A percentile compares a stretch with the other conserved stretches of the same genome.
These are phyloP conservation scores for Pteropus alecto DNA, from an alignment of 2,113 vertebrate species.

Conservation along the genomic window DNA sequence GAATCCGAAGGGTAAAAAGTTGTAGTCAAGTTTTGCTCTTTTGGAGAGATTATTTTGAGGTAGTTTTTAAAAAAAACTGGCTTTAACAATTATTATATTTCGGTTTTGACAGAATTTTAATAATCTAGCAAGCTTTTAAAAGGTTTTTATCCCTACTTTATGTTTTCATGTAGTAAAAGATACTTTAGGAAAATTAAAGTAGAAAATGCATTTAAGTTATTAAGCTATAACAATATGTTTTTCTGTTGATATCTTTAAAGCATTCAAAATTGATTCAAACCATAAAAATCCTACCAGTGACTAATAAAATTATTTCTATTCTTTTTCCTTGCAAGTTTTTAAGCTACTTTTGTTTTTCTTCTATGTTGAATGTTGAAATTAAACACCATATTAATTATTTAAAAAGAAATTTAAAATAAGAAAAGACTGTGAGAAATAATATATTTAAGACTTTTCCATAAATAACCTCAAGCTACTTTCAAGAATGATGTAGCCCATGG, in stretches of 20 bases:
- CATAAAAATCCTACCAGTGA: background rate
- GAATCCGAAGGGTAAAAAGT: background rate
- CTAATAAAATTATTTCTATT: background rate
- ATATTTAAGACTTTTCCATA: background rate
- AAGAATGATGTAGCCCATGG: background rate
- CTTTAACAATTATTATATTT: background rate
- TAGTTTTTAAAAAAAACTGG: background rate
- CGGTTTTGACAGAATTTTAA: background rate
- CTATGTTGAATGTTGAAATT: background rate
- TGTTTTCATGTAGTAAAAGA: background rate
- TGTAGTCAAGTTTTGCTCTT: conserved; percentile 32
- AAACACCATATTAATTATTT: background rate
- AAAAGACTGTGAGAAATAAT: background rate
- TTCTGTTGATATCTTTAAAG: conserved; percentile 5
- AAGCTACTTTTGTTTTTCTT: background rate
- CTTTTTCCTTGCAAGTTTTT: background rate
- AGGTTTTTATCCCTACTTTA: background rate
- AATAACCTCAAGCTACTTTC: background rate
- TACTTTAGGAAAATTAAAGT: background rate
- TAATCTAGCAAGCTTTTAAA: background rate
- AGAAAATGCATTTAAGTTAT: conserved; percentile 1
- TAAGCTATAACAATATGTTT: background rate
- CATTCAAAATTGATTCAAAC: background rate
- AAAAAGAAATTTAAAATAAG: background rate
- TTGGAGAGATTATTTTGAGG: background rate